Conservation (phyloP, 2,797 vertebrate species). For the Sandelia bainsii region DNA sequence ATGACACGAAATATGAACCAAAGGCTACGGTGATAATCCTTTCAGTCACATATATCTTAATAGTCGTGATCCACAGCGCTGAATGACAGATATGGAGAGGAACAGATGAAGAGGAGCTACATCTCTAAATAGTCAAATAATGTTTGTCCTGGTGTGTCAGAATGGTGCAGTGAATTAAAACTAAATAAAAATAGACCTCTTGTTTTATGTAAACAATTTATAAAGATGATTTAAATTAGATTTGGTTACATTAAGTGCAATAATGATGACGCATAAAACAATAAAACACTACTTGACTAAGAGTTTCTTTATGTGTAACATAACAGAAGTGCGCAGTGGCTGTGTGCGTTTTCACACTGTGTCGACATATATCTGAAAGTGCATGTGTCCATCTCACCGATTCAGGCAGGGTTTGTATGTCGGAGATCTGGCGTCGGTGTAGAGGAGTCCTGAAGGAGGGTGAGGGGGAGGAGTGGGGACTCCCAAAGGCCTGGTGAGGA, state of each 20-base stretch:
- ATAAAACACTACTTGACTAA: not conserved
- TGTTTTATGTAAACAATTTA: too few relatives aligned
- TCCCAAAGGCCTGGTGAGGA: conserved; percentile 86
- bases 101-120: not conserved
- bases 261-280: too few relatives aligned
- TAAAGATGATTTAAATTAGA: not conserved
- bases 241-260: too few relatives aligned
- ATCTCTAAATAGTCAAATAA: not conserved
- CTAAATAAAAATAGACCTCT: too few relatives aligned
- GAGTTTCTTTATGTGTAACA: not conserved
- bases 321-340: not conserved
- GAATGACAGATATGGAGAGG: not conserved
- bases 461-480: conserved; percentile 90
- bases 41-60: not conserved
- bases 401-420: conserved; percentile 76
- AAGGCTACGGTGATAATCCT: not conserved
- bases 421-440: conserved; percentile 85
- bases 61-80: not conserved
- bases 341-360: not conserved
- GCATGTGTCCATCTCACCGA: conserved; percentile 81
- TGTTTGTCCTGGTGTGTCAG: not conserved
- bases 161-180: not conserved
- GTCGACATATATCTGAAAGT: not conserved
- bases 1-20: not conserved
- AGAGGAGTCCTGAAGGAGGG: conserved; percentile 81